These are phyloP conservation scores for Drosophila rellima DNA, from an alignment of 2,888 invertebrate species.

Conservation along the genomic window DNA sequence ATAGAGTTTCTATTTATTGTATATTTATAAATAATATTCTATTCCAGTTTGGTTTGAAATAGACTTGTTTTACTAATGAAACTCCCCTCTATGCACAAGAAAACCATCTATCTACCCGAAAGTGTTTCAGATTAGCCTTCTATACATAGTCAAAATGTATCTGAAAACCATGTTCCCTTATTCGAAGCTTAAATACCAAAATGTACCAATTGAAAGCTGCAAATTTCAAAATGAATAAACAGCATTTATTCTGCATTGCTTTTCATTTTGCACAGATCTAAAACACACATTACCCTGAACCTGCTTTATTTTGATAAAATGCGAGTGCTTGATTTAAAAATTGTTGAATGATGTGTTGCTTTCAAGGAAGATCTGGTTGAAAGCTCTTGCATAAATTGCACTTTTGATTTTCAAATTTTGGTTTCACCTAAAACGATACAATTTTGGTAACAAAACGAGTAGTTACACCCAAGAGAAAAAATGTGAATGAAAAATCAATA, in stretches of 20 bases:
- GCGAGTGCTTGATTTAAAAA: background rate
- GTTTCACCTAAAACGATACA: constrained; percentile 23
- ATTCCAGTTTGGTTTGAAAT: background rate
- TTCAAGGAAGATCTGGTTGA: background rate
- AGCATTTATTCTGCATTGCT: background rate
- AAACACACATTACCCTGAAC: background rate
- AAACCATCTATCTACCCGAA: too few species aligned
- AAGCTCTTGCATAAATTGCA: background rate
- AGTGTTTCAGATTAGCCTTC: too few species aligned
- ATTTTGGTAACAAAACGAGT: background rate
- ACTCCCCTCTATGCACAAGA: too few species aligned
- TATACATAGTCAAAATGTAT: too few species aligned
- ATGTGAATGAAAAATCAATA: constrained; percentile 48
- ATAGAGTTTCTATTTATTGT: constrained; percentile 7
- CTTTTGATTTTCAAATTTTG: constrained; percentile 11
- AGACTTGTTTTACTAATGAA: too few species aligned
- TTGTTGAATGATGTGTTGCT: background rate
- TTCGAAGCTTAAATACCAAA: background rate
- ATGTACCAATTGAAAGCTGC: background rate
- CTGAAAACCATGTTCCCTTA: background rate
- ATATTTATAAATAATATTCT: constrained; percentile 6
- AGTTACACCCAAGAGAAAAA: background rate
- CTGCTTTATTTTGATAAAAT: background rate
- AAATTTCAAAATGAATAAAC: background rate
- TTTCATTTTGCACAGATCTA: background rate